These are phyloP conservation scores for Hydrotaea diabolus DNA, from an alignment of 2,888 invertebrate species.

Conservation along the genomic window DNA sequence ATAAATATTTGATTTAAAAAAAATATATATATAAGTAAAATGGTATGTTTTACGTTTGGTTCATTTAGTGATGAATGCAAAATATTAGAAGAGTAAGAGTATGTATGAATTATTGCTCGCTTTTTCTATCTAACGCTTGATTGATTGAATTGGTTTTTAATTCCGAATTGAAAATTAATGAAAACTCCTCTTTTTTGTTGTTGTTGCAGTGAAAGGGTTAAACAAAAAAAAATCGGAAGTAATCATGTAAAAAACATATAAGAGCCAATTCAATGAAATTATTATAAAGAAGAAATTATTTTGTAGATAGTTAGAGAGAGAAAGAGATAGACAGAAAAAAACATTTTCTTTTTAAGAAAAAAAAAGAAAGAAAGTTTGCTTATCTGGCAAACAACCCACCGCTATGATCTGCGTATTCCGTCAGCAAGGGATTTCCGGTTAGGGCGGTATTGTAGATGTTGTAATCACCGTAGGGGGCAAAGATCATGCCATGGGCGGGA, in stretches of 20 bases:
- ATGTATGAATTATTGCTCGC: slow-evolving; percentile 29
- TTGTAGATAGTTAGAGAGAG: background rate
- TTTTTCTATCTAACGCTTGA: background rate
- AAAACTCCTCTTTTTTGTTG: background rate
- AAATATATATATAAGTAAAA: slow-evolving; percentile 40
- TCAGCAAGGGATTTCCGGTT: slow-evolving; percentile 89
- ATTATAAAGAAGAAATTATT: background rate
- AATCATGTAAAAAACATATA: background rate
- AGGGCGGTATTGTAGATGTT: slow-evolving; percentile 92
- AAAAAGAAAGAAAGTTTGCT: slow-evolving; percentile 73
- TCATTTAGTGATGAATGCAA: slow-evolving; percentile 14
- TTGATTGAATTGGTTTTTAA: slow-evolving; percentile 33
- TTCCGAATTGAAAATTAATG: slow-evolving; percentile 18
- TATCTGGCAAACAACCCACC: slow-evolving; percentile 96
- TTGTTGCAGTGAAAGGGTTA: background rate
- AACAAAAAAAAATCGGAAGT: background rate
- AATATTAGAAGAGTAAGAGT: background rate
- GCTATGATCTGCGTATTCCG: slow-evolving; percentile 95
- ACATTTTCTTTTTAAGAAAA: slow-evolving; percentile 34
- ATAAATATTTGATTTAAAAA: slow-evolving; percentile 14
- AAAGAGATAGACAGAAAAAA: slow-evolving; percentile 44
- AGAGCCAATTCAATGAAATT: background rate
- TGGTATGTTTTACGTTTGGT: slow-evolving; percentile 51
- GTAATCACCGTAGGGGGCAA: slow-evolving; percentile 92
- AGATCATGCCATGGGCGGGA: slow-evolving; percentile 86